Conservation (phyloP, 2,113 vertebrate species). For the Lasiurus cinereus region DNA sequence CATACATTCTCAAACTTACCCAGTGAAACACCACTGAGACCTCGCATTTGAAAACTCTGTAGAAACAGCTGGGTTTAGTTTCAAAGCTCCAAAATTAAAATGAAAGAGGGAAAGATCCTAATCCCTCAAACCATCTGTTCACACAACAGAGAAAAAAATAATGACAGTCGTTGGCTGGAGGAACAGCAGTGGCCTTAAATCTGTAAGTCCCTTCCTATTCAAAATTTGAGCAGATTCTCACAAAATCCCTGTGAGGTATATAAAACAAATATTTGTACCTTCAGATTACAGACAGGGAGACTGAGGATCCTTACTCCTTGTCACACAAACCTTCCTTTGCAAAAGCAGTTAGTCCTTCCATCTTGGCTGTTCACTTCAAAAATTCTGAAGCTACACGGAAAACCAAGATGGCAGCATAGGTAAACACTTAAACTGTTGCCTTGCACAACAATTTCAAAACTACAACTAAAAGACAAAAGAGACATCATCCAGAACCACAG, state of each 20-base stretch:
- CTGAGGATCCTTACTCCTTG: neutral
- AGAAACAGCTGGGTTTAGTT: constrained; percentile 74
- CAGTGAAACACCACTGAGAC: constrained; percentile 13
- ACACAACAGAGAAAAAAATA: constrained; percentile 37
- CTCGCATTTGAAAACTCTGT: constrained; percentile 66
- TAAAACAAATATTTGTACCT: constrained; percentile 33
- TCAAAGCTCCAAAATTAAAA: constrained; percentile 74
- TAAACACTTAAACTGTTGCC: too few relatives aligned
- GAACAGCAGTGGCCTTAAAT: neutral
- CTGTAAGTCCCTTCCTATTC: neutral
- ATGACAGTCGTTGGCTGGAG: constrained; percentile 4
- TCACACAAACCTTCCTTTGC: neutral
- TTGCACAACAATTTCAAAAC: too few relatives aligned
- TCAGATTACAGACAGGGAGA: neutral
- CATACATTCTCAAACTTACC: constrained; percentile 22
- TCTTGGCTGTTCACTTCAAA: neutral
- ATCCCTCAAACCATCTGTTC: constrained; percentile 73
- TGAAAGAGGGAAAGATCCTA: constrained; percentile 55
- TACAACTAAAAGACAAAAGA: too few relatives aligned
- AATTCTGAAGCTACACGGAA: neutral
- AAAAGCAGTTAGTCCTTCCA: neutral
- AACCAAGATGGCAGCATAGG: too few relatives aligned
- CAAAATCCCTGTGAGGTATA: neutral
- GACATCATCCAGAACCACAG: too few relatives aligned
- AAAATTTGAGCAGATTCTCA: neutral